A percentile compares a stretch with the other conserved stretches of the same genome.
Conservation (phyloP, 2,888 invertebrate species). For the Eledona agricola region DNA sequence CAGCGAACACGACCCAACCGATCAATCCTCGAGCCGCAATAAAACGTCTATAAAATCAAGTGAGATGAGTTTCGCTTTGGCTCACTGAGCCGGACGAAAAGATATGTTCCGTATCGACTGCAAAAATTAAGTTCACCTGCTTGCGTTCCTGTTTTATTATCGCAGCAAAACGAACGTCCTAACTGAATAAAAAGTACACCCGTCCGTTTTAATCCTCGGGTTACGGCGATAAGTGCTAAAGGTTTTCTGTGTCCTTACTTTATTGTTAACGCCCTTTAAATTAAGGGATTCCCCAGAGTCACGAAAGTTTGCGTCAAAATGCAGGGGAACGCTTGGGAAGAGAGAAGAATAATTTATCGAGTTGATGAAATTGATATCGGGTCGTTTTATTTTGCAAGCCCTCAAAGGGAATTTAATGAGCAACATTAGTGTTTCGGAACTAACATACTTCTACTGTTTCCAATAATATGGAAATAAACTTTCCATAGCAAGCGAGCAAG, state of each 20-base stretch:
- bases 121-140: too few relatives aligned
- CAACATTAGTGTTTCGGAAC: too few relatives aligned
- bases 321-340: too few relatives aligned
- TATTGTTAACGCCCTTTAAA: neutral
- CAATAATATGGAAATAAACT: too few relatives aligned
- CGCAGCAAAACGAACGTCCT: neutral
- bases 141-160: neutral
- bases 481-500: too few relatives aligned
- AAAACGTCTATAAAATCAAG: slow-evolving; percentile 13
- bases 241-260: too few relatives aligned
- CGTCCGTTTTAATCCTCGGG: slow-evolving; percentile 6
- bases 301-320: neutral
- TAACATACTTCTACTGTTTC: too few relatives aligned
- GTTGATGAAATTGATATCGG: too few relatives aligned
- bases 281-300: neutral
- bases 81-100: slow-evolving; percentile 16
- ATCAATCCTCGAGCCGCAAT: slow-evolving; percentile 5
- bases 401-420: too few relatives aligned
- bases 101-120: slow-evolving; percentile 15
- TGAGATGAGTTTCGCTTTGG: slow-evolving; percentile 11
- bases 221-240: slow-evolving; percentile 9
- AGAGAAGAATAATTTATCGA: too few relatives aligned
- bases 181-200: slow-evolving; percentile 7
- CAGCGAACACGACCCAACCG: too few relatives aligned
- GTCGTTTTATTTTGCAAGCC: too few relatives aligned